phyloP scores from a whole-genome alignment of 2,888 invertebrate genomes.

The Zaprionus obscuricornis region DNA sequence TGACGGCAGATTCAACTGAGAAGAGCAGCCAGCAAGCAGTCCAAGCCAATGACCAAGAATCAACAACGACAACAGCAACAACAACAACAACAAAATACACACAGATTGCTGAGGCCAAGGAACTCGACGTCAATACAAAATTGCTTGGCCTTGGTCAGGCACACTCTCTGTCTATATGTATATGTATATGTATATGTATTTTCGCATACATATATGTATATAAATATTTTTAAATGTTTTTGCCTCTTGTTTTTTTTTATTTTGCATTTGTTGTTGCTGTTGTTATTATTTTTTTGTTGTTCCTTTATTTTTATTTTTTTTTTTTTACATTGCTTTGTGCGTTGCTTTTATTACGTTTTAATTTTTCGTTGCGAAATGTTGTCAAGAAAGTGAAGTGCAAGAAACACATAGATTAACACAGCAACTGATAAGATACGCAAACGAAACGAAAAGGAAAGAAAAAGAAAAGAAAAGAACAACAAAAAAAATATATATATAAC shows the following conservation, averaged over 20 bases:
- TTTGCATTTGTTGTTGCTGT: no score
- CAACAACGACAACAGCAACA: constrained; percentile 51
- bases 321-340: constrained; percentile 44
- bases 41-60: constrained; percentile 75
- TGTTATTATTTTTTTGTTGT: constrained; percentile 18
- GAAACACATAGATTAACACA: constrained; percentile 58
- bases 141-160: constrained; percentile 75
- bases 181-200: constrained; percentile 7
- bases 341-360: constrained; percentile 62
- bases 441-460: constrained; percentile 3
- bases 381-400: constrained; percentile 69
- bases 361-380: constrained; percentile 68
- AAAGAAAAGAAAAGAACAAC: constrained; percentile 12
- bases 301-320: constrained; percentile 14
- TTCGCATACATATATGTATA: constrained; percentile 21
- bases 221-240: constrained; percentile 73
- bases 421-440: constrained; percentile 57
- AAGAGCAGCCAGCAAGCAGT: constrained; percentile 25
- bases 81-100: constrained; percentile 20
- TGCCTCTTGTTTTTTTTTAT: constrained; percentile 31
- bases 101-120: constrained; percentile 73
- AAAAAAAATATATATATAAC: constrained; percentile 23
- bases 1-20: constrained; percentile 73
- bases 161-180: constrained; percentile 40
- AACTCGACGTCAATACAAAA: constrained; percentile 74